phyloP scores from a whole-genome alignment of 2,113 vertebrate genomes.

The Leuciscus idus region DNA sequence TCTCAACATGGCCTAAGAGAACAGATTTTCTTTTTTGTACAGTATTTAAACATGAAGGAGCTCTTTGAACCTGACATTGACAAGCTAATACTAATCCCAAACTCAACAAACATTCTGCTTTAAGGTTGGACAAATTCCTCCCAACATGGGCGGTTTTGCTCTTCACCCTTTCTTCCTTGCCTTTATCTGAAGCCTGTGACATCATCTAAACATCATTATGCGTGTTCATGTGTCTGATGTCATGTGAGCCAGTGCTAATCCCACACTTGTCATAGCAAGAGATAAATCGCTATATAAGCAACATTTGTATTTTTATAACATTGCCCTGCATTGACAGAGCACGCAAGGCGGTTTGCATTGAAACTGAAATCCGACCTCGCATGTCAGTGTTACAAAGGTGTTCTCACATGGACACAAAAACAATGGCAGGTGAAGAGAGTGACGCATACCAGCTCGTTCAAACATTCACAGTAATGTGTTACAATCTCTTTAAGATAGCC shows the following conservation, averaged over 20 bases:
- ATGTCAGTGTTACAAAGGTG: conserved; percentile 17
- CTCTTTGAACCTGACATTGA: conserved; percentile 75
- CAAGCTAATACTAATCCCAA: conserved; percentile 74
- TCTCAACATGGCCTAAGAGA: conserved; percentile 71
- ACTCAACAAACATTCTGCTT: conserved; percentile 68
- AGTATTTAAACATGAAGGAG: conserved; percentile 67
- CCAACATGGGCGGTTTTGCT: conserved; percentile 54
- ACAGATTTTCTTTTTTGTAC: conserved; percentile 60
- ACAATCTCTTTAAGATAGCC: conserved; percentile 5
- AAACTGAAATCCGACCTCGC: conserved; percentile 4
- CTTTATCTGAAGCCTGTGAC: conserved; percentile 66
- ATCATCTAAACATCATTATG: conserved; percentile 65
- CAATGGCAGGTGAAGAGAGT: conserved; percentile 1
- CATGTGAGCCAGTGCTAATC: conserved; percentile 64
- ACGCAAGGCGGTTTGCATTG: neutral
- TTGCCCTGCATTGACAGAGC: conserved; percentile 30
- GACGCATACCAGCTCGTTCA: neutral
- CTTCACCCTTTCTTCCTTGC: conserved; percentile 45
- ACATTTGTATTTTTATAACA: conserved; percentile 51
- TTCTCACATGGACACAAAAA: neutral
- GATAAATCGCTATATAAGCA: conserved; percentile 68
- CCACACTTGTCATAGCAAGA: conserved; percentile 65
- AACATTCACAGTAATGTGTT: neutral
- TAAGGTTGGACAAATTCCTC: conserved; percentile 10
- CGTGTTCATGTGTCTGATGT: conserved; percentile 69